Evolutionary conservation across 2,113 vertebrate genomes (phyloP), one percentile per base, ranked within the genome.

Genomic region (Leptobrachium leishanense): DNA sequence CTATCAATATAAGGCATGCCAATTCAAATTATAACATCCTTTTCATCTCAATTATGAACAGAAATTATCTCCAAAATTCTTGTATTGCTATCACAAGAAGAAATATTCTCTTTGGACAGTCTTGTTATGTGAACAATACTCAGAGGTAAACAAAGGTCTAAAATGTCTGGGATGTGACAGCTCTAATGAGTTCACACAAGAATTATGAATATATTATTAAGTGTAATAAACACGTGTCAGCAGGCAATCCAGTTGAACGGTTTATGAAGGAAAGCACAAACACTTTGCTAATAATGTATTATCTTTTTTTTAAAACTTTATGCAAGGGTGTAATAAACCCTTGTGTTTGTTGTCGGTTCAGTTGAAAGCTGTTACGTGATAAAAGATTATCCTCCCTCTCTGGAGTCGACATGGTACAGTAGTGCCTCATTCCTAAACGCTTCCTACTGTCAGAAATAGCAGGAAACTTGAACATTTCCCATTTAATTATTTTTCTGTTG

Each of bases 141-240:
- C 88, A 84, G 79, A 90, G 87, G 83, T 77, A 85, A 88, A 88
- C 84, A 75, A 86, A 31, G 76, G 55, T 76, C 64, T 79, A 82
- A 85, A 43, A 70, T 83, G 83, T 11, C 83, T 91, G 86, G 69
- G 81, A 88, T 85, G 79, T 90, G 91, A 91, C 89, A 90, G 86
- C 84, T 69, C 43, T 88, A 92, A 92, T 88, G 88, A 92, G 87
- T 81, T 59, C 84, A 68, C 84, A 85, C 84, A 92, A 87, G 85
- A 90, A 84, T 90, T 90, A 89, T 86, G 83, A 89, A 90, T 93
- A 91, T 89, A 87, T 88, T 90, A 91, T 91, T 92, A 92, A 92
- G 87, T 86, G 86, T 84, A 91, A 90, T 90, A 92, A 92, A 91
- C 88, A 85, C 85, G 76, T 82, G 88, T 88, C 89, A 79, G 87